Percentiles rank a stretch among this genome's conserved stretches.
Conservation (phyloP, 2,888 invertebrate species). For the Acronicta leporina region DNA sequence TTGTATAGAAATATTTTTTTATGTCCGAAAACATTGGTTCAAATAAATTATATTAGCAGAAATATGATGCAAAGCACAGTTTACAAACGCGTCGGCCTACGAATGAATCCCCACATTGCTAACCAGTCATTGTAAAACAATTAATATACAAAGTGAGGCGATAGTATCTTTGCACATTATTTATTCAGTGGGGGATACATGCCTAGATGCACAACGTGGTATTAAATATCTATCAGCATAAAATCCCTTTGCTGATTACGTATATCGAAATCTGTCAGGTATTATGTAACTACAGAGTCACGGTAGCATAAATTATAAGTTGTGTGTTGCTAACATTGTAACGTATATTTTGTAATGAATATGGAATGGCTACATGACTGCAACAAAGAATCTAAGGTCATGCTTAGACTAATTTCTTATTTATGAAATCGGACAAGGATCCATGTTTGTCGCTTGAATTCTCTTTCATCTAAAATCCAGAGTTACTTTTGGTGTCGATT, state of each 20-base stretch:
- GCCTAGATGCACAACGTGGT: conserved; percentile 47
- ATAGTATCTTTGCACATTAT: conserved; percentile 61
- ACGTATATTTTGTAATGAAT: no score
- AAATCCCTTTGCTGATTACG: conserved; percentile 45
- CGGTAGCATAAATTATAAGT: conserved; percentile 8
- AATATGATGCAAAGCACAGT: conserved; percentile 1
- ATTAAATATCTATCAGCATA: conserved; percentile 54
- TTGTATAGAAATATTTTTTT: conserved; percentile 45
- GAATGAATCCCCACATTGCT: conserved; percentile 34
- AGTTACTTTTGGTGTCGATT: no score
- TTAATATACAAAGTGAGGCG: conserved; percentile 35
- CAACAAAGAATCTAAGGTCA: background rate
- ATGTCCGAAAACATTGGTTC: conserved; percentile 51
- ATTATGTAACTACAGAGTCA: conserved; percentile 13
- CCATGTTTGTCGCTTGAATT: no score
- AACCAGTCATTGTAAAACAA: conserved; percentile 30
- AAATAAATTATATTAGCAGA: background rate
- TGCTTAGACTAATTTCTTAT: no score
- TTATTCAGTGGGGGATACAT: conserved; percentile 56
- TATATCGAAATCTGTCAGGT: conserved; percentile 44
- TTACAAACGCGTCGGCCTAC: conserved; percentile 10
- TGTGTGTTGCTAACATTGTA: no score
- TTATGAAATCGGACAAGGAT: no score
- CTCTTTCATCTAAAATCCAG: no score
- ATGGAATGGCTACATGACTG: background rate